These are phyloP conservation scores for Trichogramma dendrolimi DNA, from an alignment of 2,888 invertebrate species.

Conservation along the genomic window DNA sequence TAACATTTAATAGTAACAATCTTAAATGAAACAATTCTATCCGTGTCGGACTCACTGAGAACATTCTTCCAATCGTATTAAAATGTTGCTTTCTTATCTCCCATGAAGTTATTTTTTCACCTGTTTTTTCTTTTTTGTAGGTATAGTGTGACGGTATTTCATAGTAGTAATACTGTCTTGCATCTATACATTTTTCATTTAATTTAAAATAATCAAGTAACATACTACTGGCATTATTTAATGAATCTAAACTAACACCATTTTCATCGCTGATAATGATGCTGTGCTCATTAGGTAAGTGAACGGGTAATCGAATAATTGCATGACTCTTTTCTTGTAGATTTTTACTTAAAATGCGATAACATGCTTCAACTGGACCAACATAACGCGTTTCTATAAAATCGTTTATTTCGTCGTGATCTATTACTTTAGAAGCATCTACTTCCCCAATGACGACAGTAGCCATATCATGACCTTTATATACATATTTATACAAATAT, in stretches of 20 bases:
- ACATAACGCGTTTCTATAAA: constrained; percentile 32
- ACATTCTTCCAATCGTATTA: constrained; percentile 32
- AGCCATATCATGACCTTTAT: constrained; percentile 14
- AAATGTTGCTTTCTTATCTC: constrained; percentile 16
- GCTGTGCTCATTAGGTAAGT: constrained; percentile 26
- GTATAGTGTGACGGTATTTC: constrained; percentile 23
- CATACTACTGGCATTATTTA: constrained; percentile 11
- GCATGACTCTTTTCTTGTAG: constrained; percentile 29
- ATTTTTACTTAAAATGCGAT: constrained; percentile 25
- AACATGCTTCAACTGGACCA: constrained; percentile 30
- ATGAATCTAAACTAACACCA: constrained; percentile 3
- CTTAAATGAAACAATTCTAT: constrained; percentile 34
- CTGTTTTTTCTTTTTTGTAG: constrained; percentile 12
- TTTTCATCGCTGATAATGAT: too few species aligned
- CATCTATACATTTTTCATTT: constrained; percentile 16
- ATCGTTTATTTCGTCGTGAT: constrained; percentile 31
- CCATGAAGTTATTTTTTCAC: constrained; percentile 11
- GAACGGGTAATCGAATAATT: constrained; percentile 25
- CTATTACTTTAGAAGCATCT: constrained; percentile 23
- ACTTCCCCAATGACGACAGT: constrained; percentile 23
- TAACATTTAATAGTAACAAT: too few species aligned
- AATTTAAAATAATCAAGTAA: constrained; percentile 22
- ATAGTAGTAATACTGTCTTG: constrained; percentile 16
- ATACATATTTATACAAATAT: constrained; percentile 20
- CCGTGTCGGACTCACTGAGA: constrained; percentile 31